These are phyloP conservation scores for Chromoteleia sp. DNA, from an alignment of 2,888 invertebrate genomes.

Conservation along the genomic window DNA sequence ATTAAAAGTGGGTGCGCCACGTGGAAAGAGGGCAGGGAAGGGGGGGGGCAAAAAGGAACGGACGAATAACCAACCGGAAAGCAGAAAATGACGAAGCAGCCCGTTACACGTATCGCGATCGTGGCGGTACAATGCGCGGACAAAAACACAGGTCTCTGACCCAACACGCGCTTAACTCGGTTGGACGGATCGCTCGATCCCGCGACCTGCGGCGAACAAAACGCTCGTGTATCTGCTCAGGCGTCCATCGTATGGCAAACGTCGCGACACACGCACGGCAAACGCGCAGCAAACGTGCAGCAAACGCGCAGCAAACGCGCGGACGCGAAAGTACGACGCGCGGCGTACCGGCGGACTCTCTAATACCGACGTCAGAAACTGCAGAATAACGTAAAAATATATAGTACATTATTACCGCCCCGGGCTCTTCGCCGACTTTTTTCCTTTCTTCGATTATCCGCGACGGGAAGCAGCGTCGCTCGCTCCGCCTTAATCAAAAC, in stretches of 20 bases:
- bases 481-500: constrained; percentile 53
- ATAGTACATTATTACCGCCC: constrained; percentile 66
- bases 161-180: constrained; percentile 71
- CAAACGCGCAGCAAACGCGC: constrained; percentile 8
- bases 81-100: constrained; percentile 75
- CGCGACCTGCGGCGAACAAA: constrained; percentile 75
- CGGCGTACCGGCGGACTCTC: constrained; percentile 55
- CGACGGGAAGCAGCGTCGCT: constrained; percentile 35
- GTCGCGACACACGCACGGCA: constrained; percentile 35
- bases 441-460: constrained; percentile 48
- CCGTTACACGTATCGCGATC: constrained; percentile 65
- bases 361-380: constrained; percentile 41
- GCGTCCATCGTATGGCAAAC: constrained; percentile 73
- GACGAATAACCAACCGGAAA: constrained; percentile 73
- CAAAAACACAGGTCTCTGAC: constrained; percentile 58
- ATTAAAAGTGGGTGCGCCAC: too few relatives aligned
- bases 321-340: constrained; percentile 34
- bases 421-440: constrained; percentile 50
- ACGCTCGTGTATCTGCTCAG: constrained; percentile 75
- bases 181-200: constrained; percentile 72
- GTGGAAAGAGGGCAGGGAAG: constrained; percentile 24
- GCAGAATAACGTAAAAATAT: constrained; percentile 59
- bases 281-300: not conserved
- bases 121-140: constrained; percentile 51
- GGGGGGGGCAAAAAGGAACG: constrained; percentile 49